Evolutionary conservation across 2,888 invertebrate species (phyloP), one percentile per base, ranked within the genome.

Genomic region (Chloromyia formosa): DNA sequence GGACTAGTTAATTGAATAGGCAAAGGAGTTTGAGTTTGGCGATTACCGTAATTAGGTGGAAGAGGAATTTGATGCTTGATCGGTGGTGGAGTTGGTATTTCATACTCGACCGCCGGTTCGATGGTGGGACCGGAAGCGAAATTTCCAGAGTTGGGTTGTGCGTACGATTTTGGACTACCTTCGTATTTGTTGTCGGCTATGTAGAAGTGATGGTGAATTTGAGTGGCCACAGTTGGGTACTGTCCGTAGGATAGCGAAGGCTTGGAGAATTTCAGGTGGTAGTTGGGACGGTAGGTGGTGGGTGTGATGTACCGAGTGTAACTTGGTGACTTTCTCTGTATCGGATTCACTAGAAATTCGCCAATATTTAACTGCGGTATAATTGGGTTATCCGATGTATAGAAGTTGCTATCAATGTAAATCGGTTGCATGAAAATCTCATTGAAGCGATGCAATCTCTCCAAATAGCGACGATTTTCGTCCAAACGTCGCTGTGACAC

Each of bases 131-230:
- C 42, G 27, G 60, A 14, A 9, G 53, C 22, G 1, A 56, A 18
- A 20, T 71, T 23, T 3, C 14, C 54, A 1, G 23, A 2, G 40
- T 35, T 72, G 40, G 68, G 74, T 60, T 49, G 60, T 14, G 40
- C 40, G 45, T 66, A 66, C 12, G n/a, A 27, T 60, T 68, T 40
- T 14, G 66, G 74, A 20, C 3, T 10, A 23, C 78, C 73, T 12
- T 78, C 78, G 9, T 76, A 27, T 42, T 78, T 79, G 53, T 78
- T 76, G 23, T 79, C 78, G 12, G 78, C 79, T 80, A 84, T 82
- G 77, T 84, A 86, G 76, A 83, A 86, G 77, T 86, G 86, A 78
- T 86, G 86, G 78, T 86, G 85, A 45, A 83, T 82, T 71, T 86
- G 86, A 77, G 85, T 85, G 1, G 83, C 82, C 0, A 84, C 80